Percentiles rank a stretch among this genome's conserved stretches.
Conservation (phyloP, 2,797 vertebrate genomes). For the Sphenodon punctatus region DNA sequence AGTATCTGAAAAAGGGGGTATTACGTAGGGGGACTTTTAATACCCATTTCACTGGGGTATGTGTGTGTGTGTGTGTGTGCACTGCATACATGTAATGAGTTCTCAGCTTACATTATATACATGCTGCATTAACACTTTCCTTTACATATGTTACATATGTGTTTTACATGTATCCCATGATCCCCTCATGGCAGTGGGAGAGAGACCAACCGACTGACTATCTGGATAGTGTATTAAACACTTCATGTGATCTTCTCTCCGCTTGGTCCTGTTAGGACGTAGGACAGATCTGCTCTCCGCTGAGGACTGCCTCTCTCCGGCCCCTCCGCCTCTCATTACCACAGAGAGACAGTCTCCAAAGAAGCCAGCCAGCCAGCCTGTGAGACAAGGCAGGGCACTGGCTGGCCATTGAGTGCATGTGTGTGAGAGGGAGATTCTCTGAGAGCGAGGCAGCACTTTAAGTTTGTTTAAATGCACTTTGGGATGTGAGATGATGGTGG, state of each 20-base stretch:
- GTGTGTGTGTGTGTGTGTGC: no score
- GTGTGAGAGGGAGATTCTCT: not conserved
- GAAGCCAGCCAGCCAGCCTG: not conserved
- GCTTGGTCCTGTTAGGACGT: not conserved
- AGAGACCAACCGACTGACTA: no score
- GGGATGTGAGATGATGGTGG: not conserved
- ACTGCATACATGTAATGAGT: no score
- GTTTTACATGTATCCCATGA: no score
- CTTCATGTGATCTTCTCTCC: constrained; percentile 18
- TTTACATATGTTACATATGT: no score
- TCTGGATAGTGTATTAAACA: no score
- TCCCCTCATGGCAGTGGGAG: no score
- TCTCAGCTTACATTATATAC: no score
- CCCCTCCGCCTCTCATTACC: not conserved
- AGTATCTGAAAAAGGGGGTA: no score
- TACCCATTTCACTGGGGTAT: no score
- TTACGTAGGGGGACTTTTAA: no score
- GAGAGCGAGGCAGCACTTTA: not conserved
- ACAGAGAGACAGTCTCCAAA: not conserved
- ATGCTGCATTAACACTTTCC: no score
- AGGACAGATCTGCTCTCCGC: not conserved
- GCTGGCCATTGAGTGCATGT: not conserved
- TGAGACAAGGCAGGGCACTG: not conserved
- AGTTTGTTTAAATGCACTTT: not conserved
- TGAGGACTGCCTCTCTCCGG: not conserved